Base-by-base conservation (phyloP, 2,113 vertebrate species). In the Daphoenositta chrysoptera region DNA sequence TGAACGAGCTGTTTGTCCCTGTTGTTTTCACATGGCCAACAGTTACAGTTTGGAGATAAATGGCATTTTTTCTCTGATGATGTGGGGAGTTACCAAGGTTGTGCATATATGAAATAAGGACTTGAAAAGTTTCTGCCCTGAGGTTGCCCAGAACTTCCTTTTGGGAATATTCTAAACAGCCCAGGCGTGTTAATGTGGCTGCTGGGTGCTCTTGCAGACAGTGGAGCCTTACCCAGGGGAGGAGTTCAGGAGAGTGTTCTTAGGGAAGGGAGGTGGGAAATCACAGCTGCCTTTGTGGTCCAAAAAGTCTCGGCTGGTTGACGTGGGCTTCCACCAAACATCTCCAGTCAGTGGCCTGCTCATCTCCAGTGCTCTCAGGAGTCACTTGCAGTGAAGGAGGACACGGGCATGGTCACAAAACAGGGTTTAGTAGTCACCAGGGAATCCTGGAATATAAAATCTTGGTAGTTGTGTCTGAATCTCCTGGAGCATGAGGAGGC, bases 1-100 rank as follows among this genome's bases (percentile, higher is more conserved):
- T 78, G 56, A 91, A 60, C 3, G 31, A 91, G 87, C 86, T 94
- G 93, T 97, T 97, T 96, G 89, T 94, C 77, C 81, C 78, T 84
- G 85, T 75, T 92, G 78, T 94, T 91, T 96, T 81, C 58, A 56
- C 76, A 8, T n/a, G 79, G 73, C 54, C 86, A 71, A 20, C 82
- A 2, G 54, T 92, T 87, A 80, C 45, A n/a, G 66, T 94, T 76
- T 66, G 76, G 24, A 90, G 73, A 83, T 70, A 93, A 63, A 35
- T 65, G 75, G 22, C 57, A 40, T 93, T 97, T 97, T 73, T 84
- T 13, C 35, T 39, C 54, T 87, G 71, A 33, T 77, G 31, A 44
- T 87, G 48, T 5, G 30, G 31, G 37, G 73, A 65, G 53, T 15
- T 84, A 42, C 40, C 57, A 16, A 11, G 40, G 9, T 23, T 42